These are phyloP conservation scores for Watsonalla cultraria DNA, from an alignment of 2,888 invertebrate species.

Conservation along the genomic window DNA sequence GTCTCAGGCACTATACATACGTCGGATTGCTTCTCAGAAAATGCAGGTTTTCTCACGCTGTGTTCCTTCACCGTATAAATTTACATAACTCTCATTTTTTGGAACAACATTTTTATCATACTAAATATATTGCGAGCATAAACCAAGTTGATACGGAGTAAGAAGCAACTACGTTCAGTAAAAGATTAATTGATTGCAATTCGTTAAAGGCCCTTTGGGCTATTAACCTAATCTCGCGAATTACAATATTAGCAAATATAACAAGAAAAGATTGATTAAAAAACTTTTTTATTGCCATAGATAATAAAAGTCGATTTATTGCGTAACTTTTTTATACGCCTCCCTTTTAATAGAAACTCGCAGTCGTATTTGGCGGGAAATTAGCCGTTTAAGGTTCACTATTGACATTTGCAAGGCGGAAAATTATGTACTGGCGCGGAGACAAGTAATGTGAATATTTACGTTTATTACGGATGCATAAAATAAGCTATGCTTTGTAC, in stretches of 20 bases:
- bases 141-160: no score
- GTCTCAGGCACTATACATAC: no score
- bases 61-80: no score
- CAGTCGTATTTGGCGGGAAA: constrained; percentile 27
- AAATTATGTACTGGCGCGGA: constrained; percentile 22
- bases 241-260: constrained; percentile 23
- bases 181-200: not conserved
- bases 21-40: no score
- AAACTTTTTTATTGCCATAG: constrained; percentile 31
- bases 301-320: constrained; percentile 23
- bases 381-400: constrained; percentile 29
- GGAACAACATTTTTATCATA: no score
- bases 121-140: no score
- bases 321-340: constrained; percentile 22
- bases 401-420: constrained; percentile 31
- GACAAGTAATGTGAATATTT: constrained; percentile 11
- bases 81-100: no score
- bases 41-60: no score
- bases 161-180: no score
- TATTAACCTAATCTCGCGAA: constrained; percentile 1
- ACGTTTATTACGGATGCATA: not conserved
- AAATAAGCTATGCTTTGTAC: no score
- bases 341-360: constrained; percentile 25
- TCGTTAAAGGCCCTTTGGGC: not conserved
- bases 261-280: constrained; percentile 30